Evolutionary conservation across 2,888 invertebrate genomes (phyloP), one percentile per base, ranked within the genome.

Genomic region (Melinaea marsaeus): DNA sequence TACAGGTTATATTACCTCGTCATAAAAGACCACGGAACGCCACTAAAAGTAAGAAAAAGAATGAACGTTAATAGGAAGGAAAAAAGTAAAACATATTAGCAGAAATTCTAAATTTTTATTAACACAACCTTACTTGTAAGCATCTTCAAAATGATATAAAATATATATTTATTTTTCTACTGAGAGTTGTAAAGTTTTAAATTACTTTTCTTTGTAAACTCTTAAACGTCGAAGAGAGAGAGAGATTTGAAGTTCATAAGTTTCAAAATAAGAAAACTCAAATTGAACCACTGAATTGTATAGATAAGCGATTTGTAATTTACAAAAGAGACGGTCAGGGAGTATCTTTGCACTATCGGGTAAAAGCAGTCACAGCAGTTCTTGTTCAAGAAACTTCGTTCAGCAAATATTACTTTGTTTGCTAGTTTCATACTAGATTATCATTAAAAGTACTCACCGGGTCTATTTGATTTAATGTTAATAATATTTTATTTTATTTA

Each of bases 361-460:
- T 9, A 42, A 42, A 42, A 9, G 42, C 42, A 42, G 9, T 42
- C 42, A 42, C 9, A 9, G 42, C 42, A 42, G 42, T 42, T 42
- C 42, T 42, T 42, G 42, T 42, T 42, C 42, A 42, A 62, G 57
- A 56, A 34, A 58, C 46, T 58, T 67, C 51, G 57, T 46, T 56
- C 34, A 55, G 51, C 58, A 59, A 59, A 62, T 57, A 62, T 58
- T 64, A 55, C n/a, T 58, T 55, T 64, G 57, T 62, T 64, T 60
- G 64, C 64, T 62, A 62, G 62, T 58, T 64, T 64, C 60, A 62
- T 56, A 61, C 60, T 58, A 54, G 13, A 58, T 47, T 46, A 35
- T 62, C 58, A 57, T 55, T 58, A 58, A 22, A 22, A 34, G 37
- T 11, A 56, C 37, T 34, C 42, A 45, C 11, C 33, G 51, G 13